phyloP scores from a whole-genome alignment of 1,140 invertebrate species.

The Holotrichia oblita region DNA sequence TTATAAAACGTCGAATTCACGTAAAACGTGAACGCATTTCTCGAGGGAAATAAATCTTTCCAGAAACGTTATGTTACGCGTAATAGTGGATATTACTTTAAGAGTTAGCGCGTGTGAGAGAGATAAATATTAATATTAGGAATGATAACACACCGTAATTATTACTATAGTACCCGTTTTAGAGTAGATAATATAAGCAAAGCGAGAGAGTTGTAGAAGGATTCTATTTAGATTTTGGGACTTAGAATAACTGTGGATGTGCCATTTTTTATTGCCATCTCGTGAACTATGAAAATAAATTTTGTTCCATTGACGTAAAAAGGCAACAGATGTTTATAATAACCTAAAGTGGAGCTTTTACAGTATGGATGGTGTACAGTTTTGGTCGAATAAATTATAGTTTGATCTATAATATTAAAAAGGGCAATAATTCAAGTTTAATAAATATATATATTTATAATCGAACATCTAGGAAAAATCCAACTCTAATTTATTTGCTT shows the following conservation, averaged over 20 bases:
- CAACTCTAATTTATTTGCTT: too few relatives aligned
- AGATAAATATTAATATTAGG: conserved; percentile 9
- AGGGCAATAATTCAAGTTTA: too few relatives aligned
- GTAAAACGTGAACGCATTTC: too few relatives aligned
- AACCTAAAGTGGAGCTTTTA: background rate
- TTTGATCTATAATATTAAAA: too few relatives aligned
- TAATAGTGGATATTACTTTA: background rate
- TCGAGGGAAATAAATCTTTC: too few relatives aligned
- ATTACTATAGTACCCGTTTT: background rate
- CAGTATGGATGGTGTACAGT: background rate
- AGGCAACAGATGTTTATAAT: conserved; percentile 1
- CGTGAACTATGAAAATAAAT: conserved; percentile 10
- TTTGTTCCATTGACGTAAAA: conserved; percentile 1
- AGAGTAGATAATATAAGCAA: background rate
- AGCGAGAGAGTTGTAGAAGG: background rate
- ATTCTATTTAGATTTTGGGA: conserved; percentile 6
- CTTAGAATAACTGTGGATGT: background rate
- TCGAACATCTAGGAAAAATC: too few relatives aligned
- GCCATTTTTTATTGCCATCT: conserved; percentile 21
- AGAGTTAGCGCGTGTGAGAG: background rate
- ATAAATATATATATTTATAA: too few relatives aligned
- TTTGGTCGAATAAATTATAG: background rate
- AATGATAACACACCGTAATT: background rate
- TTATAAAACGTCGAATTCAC: too few relatives aligned
- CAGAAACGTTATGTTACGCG: too few relatives aligned